Conservation (phyloP, 2,113 vertebrate genomes). For the Mesitornis unicolor region DNA sequence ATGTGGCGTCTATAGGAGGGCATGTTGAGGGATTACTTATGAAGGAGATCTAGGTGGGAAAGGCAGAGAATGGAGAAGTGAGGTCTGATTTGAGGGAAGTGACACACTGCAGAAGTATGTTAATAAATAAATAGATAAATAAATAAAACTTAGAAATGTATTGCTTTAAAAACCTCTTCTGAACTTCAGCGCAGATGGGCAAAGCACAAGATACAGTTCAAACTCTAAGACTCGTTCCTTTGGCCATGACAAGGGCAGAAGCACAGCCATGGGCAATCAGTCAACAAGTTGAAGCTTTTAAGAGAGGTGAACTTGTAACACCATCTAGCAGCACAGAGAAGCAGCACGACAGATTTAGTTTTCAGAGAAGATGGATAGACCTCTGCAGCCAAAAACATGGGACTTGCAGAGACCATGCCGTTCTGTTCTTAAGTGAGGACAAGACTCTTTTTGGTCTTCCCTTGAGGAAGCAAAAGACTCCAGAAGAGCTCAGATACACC, state of each 20-base stretch:
- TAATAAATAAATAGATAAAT: not conserved
- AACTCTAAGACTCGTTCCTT: not conserved
- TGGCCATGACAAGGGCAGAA: not conserved
- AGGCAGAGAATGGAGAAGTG: not conserved
- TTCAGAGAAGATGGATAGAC: not conserved
- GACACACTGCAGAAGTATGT: not conserved
- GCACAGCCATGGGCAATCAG: not conserved
- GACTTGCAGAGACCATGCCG: not conserved
- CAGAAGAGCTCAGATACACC: not conserved
- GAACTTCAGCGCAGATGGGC: not conserved
- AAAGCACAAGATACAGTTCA: not conserved
- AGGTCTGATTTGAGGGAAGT: not conserved
- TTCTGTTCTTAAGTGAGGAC: not conserved
- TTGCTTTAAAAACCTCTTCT: not conserved
- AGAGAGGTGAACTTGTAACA: not conserved
- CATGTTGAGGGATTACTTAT: not conserved
- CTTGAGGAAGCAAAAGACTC: not conserved
- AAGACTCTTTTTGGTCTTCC: not conserved
- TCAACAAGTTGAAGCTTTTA: not conserved
- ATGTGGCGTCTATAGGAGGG: not conserved
- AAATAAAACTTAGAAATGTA: not conserved
- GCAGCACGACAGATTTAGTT: not conserved
- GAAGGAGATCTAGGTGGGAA: not conserved
- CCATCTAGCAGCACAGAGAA: not conserved
- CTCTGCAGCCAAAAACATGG: not conserved